Evolutionary conservation across 2,113 vertebrate species (phyloP).

Genomic region (Hemiprocne comata): DNA sequence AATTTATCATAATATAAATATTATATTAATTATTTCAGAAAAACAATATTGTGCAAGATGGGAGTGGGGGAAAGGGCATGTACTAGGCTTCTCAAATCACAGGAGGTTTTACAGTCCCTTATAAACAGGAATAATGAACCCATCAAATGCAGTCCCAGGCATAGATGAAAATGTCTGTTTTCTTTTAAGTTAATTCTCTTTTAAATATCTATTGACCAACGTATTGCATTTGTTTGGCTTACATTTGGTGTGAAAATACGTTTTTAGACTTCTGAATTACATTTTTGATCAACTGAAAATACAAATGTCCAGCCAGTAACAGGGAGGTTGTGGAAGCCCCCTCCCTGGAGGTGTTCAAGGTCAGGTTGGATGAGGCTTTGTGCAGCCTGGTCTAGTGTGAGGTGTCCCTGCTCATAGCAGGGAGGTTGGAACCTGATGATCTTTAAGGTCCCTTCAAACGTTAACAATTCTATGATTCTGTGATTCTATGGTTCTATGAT

Average conservation of each 20-base stretch:
- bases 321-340: too few species aligned
- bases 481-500: too few species aligned
- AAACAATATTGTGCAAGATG: background rate
- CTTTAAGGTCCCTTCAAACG: too few species aligned
- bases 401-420: too few species aligned
- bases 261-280: background rate
- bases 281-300: background rate
- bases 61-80: rapidly evolving
- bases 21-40: background rate
- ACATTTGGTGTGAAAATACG: background rate
- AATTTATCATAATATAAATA: background rate
- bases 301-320: background rate
- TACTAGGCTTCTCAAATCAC: background rate
- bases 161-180: background rate
- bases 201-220: background rate
- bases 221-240: background rate
- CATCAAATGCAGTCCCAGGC: rapidly evolving
- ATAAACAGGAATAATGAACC: background rate
- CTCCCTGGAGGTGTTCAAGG: too few species aligned
- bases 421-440: too few species aligned
- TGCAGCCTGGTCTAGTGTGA: too few species aligned
- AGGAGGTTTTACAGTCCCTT: background rate
- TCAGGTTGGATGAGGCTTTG: too few species aligned
- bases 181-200: rapidly evolving
- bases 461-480: too few species aligned